These are phyloP conservation scores for Benthosema pterotum DNA, from an alignment of 2,797 vertebrate genomes.

Conservation along the genomic window DNA sequence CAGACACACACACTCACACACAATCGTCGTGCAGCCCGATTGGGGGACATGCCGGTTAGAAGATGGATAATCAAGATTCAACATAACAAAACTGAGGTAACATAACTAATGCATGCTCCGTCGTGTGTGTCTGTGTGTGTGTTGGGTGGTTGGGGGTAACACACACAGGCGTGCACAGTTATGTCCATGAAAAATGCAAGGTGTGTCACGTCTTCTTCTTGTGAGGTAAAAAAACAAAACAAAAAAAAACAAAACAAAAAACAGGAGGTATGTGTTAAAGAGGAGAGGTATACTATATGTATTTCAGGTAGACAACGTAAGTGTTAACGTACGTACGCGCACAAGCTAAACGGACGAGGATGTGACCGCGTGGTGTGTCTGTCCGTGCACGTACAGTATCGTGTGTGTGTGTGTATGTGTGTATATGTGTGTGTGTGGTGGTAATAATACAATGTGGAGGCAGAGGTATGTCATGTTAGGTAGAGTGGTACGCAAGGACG, in stretches of 20 bases:
- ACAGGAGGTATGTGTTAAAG: conserved; percentile 54
- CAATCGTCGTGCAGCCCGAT: conserved; percentile 26
- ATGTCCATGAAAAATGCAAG: not conserved
- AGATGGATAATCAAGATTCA: not conserved
- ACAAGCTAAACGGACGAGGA: too few species aligned
- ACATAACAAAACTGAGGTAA: conserved; percentile 51
- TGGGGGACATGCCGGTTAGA: conserved; percentile 1
- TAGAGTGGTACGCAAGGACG: conserved; percentile 28
- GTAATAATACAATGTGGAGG: not conserved
- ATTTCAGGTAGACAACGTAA: conserved; percentile 12
- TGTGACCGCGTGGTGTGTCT: too few species aligned
- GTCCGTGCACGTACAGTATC: not conserved
- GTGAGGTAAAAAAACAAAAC: conserved; percentile 62
- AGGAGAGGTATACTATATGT: conserved; percentile 48
- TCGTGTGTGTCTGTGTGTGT: not conserved
- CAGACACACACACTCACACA: not conserved
- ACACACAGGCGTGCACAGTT: not conserved
- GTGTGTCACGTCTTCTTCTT: conserved; percentile 1
- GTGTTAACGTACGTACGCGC: too few species aligned
- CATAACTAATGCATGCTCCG: not conserved
- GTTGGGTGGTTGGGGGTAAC: too few species aligned
- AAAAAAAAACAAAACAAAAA: too few species aligned
- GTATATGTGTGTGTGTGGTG: not conserved
- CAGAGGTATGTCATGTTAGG: conserved; percentile 22
- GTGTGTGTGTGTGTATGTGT: not conserved